Conservation (phyloP, 2,797 vertebrate genomes). For the Otolemur crassicaudatus region DNA sequence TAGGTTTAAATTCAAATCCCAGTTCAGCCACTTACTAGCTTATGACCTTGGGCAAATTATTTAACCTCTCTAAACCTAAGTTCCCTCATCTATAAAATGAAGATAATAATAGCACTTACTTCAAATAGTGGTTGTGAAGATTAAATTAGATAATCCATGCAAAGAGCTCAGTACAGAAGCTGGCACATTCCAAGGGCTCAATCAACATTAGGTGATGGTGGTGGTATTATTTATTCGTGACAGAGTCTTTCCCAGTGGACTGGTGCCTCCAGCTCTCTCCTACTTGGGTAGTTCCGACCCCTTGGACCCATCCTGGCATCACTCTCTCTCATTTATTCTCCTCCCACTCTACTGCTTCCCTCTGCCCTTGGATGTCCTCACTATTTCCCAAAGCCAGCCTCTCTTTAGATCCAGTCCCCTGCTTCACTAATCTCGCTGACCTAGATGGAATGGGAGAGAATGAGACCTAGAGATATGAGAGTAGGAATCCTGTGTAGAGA, state of each 20-base stretch:
- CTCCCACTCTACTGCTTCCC: neutral
- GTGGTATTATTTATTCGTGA: neutral
- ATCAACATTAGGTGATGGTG: neutral
- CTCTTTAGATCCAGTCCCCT: neutral
- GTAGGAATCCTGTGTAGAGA: neutral
- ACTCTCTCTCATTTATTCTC: neutral
- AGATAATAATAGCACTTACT: slow-evolving; percentile 71
- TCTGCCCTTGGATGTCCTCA: slow-evolving; percentile 56
- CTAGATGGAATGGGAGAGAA: neutral
- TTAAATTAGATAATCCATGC: slow-evolving; percentile 74
- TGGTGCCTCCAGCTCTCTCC: neutral
- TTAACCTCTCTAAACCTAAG: slow-evolving; percentile 70
- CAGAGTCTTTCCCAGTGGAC: neutral
- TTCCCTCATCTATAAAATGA: slow-evolving; percentile 72
- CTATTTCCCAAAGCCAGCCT: slow-evolving; percentile 15
- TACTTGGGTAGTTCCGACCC: neutral
- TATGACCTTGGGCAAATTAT: slow-evolving; percentile 79
- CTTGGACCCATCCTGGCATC: neutral
- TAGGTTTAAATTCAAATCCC: slow-evolving; percentile 79
- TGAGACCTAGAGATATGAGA: neutral
- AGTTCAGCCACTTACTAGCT: slow-evolving; percentile 76
- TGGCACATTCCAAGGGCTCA: slow-evolving; percentile 61
- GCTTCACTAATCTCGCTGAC: neutral
- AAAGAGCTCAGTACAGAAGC: slow-evolving; percentile 34
- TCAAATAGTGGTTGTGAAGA: slow-evolving; percentile 44